These are phyloP conservation scores for Dendroctonus valens DNA, from an alignment of 1,140 invertebrate genomes.

Conservation along the genomic window DNA sequence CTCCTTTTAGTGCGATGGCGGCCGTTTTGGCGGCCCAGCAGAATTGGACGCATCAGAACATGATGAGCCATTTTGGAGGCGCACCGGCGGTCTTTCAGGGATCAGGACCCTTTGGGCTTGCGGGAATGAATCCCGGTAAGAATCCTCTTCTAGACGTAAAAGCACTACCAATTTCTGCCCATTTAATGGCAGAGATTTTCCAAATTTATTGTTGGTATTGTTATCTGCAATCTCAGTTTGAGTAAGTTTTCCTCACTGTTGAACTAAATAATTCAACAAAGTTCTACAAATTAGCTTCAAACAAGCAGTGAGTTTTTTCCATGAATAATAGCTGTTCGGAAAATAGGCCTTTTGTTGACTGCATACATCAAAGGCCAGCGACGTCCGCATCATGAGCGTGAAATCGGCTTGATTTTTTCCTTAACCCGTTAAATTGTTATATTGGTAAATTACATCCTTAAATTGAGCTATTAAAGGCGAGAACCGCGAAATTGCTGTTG, in stretches of 20 bases:
- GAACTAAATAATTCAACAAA: not conserved
- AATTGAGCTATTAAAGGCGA: conserved; percentile 15
- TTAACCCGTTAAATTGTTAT: conserved; percentile 7
- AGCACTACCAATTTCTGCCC: no score
- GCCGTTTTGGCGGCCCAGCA: conserved; percentile 53
- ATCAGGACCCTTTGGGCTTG: conserved; percentile 57
- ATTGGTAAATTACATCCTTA: conserved; percentile 14
- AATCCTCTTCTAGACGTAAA: no score
- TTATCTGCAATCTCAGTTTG: no score
- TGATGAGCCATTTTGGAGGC: conserved; percentile 54
- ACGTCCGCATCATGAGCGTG: not conserved
- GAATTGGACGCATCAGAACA: conserved; percentile 57
- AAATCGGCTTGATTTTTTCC: not conserved
- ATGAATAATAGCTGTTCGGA: no score
- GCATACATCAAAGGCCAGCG: not conserved
- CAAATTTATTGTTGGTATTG: no score
- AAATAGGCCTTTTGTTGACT: no score
- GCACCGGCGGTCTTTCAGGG: conserved; percentile 58
- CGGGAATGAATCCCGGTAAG: conserved; percentile 60
- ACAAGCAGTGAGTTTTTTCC: no score
- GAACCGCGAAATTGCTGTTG: conserved; percentile 18
- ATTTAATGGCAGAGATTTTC: not conserved
- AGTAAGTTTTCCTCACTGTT: no score
- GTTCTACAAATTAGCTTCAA: no score
- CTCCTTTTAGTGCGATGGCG: conserved; percentile 65